A percentile compares a stretch with the other conserved stretches of the same genome.
Conservation (phyloP, 1,140 invertebrate species). For the Steinernema feltiae region DNA sequence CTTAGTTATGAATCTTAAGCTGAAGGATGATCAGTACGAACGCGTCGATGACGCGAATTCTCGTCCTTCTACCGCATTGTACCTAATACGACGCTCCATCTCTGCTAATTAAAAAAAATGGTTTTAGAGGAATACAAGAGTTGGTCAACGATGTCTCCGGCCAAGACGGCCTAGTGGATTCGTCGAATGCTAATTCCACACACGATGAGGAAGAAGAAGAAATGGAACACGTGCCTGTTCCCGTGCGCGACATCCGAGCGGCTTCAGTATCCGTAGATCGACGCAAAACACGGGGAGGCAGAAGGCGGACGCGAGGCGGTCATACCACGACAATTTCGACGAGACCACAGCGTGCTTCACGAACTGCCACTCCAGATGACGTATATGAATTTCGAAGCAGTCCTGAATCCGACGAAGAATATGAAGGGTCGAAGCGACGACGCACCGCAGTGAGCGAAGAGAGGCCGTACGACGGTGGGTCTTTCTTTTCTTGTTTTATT, state of each 20-base stretch:
- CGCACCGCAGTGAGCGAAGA: neutral
- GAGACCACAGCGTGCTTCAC: neutral
- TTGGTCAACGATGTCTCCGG: neutral
- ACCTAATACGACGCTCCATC: too few species aligned
- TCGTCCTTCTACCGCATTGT: neutral
- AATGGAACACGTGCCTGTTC: neutral
- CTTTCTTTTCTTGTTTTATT: neutral
- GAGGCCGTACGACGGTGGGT: neutral
- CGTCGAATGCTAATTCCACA: neutral
- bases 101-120: neutral
- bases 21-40: slow-evolving; percentile 6
- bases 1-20: slow-evolving; percentile 1
- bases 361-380: neutral
- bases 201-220: neutral
- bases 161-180: neutral
- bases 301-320: neutral
- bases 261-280: neutral
- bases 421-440: neutral
- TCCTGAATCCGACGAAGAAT: neutral
- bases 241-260: neutral
- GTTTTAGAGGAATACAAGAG: neutral
- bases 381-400: neutral
- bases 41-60: neutral
- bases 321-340: neutral
- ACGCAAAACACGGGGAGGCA: neutral